Percentiles rank a stretch among this genome's conserved stretches.
Conservation (phyloP, 2,888 invertebrate species). For the Pyrrhosoma nymphula region DNA sequence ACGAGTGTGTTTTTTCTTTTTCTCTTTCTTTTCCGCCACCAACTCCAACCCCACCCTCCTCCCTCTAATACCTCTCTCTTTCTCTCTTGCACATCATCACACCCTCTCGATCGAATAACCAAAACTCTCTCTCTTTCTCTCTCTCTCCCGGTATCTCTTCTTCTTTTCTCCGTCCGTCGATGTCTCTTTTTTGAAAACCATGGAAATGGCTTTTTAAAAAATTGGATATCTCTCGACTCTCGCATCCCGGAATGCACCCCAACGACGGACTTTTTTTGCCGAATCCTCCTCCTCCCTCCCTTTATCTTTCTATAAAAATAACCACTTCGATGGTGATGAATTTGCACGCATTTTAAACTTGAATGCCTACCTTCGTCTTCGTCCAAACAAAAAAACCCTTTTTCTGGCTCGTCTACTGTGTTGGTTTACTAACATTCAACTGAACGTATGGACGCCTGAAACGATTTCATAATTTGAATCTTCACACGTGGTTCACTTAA, state of each 20-base stretch:
- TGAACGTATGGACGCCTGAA: not conserved
- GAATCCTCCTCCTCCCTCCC: not conserved
- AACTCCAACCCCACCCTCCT: not conserved
- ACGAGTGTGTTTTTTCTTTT: conserved; percentile 64
- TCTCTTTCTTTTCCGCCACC: conserved; percentile 42
- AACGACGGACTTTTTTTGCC: not conserved
- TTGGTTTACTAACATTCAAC: conserved; percentile 34
- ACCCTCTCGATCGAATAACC: conserved; percentile 43
- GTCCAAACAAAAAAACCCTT: not conserved
- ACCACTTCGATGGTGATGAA: conserved; percentile 20
- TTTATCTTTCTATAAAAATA: not conserved
- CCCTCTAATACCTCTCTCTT: not conserved
- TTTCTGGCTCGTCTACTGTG: not conserved
- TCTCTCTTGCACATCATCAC: conserved; percentile 40
- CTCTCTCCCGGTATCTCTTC: not conserved
- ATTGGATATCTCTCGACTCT: not conserved
- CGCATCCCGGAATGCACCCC: conserved; percentile 23
- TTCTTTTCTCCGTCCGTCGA: no score
- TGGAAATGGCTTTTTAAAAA: not conserved
- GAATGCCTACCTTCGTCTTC: not conserved
- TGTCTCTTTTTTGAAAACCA: no score
- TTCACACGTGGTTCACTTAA: not conserved
- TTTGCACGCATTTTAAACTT: conserved; percentile 45
- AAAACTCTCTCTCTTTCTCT: not conserved
- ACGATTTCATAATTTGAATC: not conserved